phyloP scores from a whole-genome alignment of 2,888 invertebrate species.

The Leucophenga montana region DNA sequence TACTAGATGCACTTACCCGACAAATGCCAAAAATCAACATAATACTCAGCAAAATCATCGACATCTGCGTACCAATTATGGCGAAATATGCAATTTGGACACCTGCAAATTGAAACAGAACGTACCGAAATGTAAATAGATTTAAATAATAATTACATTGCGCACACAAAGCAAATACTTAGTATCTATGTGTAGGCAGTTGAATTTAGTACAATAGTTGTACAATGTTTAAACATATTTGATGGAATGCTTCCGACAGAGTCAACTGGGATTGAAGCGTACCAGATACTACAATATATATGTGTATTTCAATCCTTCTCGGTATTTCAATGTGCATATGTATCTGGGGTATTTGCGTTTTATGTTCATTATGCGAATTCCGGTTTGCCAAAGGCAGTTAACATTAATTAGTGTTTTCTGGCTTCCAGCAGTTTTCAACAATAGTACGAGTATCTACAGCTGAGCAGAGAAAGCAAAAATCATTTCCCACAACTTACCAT shows the following conservation, averaged over 20 bases:
- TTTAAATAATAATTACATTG: not conserved
- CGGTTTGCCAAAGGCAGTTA: slow-evolving; percentile 44
- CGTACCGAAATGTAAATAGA: not conserved
- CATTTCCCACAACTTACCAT: slow-evolving; percentile 76
- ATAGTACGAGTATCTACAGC: too few species aligned
- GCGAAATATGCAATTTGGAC: slow-evolving; percentile 87
- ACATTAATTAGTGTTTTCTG: slow-evolving; percentile 11
- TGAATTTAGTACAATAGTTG: not conserved
- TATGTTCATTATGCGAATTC: slow-evolving; percentile 12
- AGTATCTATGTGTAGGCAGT: slow-evolving; percentile 2
- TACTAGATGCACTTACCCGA: slow-evolving; percentile 77
- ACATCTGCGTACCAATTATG: slow-evolving; percentile 85
- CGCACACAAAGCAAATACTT: too few species aligned
- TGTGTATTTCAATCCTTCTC: slow-evolving; percentile 40
- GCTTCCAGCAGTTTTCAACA: not conserved
- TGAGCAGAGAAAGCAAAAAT: not conserved
- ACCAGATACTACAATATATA: slow-evolving; percentile 51
- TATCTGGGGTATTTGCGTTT: slow-evolving; percentile 32
- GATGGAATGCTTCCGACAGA: not conserved
- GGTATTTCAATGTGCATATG: too few species aligned
- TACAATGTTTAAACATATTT: too few species aligned
- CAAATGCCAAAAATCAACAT: slow-evolving; percentile 82
- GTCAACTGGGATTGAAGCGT: slow-evolving; percentile 9
- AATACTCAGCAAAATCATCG: slow-evolving; percentile 83
- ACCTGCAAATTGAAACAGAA: slow-evolving; percentile 74